A percentile compares a stretch with the other conserved stretches of the same genome.
Conservation (phyloP, 53 echinoderm and acorn worm species). For the Hippasteria phrygiana region DNA sequence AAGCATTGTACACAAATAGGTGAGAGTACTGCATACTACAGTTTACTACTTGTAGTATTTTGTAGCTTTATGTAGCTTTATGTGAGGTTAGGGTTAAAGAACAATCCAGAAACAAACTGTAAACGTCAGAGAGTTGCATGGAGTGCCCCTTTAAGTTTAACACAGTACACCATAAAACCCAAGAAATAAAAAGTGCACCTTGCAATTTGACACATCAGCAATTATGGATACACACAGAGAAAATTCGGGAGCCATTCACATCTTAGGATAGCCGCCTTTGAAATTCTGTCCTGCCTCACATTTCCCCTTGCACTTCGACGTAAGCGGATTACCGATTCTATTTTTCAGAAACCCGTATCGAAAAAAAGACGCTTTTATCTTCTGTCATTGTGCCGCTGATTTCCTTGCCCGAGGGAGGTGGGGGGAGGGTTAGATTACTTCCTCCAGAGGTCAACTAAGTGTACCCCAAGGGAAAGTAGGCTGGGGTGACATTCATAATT, state of each 20-base stretch:
- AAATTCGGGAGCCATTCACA: not conserved
- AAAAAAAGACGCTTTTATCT: conserved; percentile 1
- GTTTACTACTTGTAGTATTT: no score
- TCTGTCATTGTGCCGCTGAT: conserved; percentile 22
- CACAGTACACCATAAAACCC: no score
- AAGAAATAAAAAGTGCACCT: conserved; percentile 7
- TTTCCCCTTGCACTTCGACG: not conserved
- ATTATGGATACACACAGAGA: not conserved
- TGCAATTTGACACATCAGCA: conserved; percentile 39
- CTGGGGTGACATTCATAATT: conserved; percentile 23
- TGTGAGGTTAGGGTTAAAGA: no score
- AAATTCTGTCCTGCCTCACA: conserved; percentile 22
- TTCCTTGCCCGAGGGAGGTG: conserved; percentile 11
- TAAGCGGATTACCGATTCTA: conserved; percentile 39
- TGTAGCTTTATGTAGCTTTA: no score
- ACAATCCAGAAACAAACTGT: no score
- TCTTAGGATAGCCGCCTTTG: not conserved
- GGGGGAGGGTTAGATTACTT: not conserved
- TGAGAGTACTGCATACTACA: no score
- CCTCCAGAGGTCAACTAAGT: not conserved
- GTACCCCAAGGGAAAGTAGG: not conserved
- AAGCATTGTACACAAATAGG: no score
- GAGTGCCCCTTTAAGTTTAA: no score
- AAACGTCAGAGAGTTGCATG: no score
- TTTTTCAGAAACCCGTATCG: not conserved